A percentile compares a stretch with the other conserved stretches of the same genome.
phyloP scores from a whole-genome alignment of 2,797 vertebrate species.

The Malurus leucopterus region DNA sequence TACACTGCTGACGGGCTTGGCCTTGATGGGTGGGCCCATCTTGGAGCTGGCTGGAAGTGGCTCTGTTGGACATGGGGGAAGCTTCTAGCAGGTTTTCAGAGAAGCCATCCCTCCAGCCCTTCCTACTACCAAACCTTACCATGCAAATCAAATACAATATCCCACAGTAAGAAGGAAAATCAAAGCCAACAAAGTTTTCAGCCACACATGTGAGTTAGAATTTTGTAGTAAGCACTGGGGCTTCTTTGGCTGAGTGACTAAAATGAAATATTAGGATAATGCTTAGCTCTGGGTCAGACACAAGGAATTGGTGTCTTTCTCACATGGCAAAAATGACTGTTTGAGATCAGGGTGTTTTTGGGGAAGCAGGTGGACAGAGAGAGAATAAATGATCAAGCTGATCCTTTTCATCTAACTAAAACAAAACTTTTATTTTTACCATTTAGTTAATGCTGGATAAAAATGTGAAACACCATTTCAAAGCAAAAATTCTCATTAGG shows the following conservation, averaged over 20 bases:
- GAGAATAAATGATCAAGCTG: background rate
- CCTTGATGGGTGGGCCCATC: background rate
- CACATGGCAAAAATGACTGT: background rate
- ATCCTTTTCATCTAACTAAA: background rate
- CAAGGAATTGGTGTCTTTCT: background rate
- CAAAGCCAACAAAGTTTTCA: background rate
- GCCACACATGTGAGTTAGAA: background rate
- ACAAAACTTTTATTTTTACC: background rate
- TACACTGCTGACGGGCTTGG: background rate
- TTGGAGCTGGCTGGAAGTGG: background rate
- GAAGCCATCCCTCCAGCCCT: background rate
- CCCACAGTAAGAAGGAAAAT: background rate
- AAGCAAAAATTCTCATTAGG: background rate
- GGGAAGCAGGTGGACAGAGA: background rate
- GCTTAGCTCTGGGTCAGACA: background rate
- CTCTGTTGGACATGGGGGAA: background rate
- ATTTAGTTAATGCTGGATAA: background rate
- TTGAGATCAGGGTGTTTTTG: background rate
- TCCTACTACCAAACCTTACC: background rate
- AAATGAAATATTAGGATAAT: background rate
- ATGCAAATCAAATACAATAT: background rate
- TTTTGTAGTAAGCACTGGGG: background rate
- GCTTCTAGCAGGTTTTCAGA: background rate
- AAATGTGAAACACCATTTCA: background rate
- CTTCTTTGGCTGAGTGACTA: background rate